Evolutionary conservation across 1,140 invertebrate species (phyloP), one percentile per base, ranked within the genome.

Genomic region (Grapholita molesta): DNA sequence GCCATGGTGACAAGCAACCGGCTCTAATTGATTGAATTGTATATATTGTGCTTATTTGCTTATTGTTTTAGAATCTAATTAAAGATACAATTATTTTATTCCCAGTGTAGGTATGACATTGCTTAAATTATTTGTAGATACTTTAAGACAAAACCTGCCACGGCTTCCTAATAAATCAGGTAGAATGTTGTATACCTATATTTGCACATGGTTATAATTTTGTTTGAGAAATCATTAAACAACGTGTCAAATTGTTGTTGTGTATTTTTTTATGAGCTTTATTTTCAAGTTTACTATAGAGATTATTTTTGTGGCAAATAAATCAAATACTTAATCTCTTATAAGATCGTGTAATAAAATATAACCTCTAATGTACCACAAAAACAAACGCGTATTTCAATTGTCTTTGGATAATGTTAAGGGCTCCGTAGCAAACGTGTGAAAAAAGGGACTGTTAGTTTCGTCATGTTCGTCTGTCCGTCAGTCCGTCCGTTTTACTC

Each of bases 81-180:
- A 21, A 12, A 11, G 2, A 24, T 57, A 24, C 12, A n/a, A n/a
- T 57, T 15, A 7, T 42, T 42, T 42, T n/a, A 42, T 42, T 42
- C 38, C n/a, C 15, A 66, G 52, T 67, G 70, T 88, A 85, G 86
- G 88, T 89, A 90, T 90, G 88, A 77, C 74, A 73, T 85, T 90
- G 82, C 79, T 86, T 70, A 82, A 80, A 73, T 73, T 79, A 74
- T 77, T 90, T 78, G 78, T 86, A 72, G 83, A 70, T 82, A 75
- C 80, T n/a, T 65, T 86, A 71, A 82, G 71, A 76, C 76, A 78
- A 64, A 85, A 78, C 77, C 71, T 90, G 66, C 77, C 80, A 53
- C 72, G 79, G 75, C 85, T 78, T 72, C 73, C 77, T 65, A 21
- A 75, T 65, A 81, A 67, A 76, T 64, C 84, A 90, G 88, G 88